Conservation (phyloP, 2,888 invertebrate genomes). For the Limulus polyphemus region DNA sequence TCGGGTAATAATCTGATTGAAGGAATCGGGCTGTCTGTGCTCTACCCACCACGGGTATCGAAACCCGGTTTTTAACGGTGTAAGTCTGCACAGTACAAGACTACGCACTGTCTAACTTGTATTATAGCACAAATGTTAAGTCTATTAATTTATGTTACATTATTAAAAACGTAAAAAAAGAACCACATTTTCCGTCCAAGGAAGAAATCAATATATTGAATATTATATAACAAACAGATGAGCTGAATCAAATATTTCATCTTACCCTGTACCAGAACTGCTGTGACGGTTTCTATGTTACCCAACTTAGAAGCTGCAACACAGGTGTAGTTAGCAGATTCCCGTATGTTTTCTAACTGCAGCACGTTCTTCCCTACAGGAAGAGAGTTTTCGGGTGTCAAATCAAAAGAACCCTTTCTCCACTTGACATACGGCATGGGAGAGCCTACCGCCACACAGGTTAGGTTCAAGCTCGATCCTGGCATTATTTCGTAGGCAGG, state of each 20-base stretch:
- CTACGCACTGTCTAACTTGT: too few relatives aligned
- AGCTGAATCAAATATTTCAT: not conserved
- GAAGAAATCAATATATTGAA: too few relatives aligned
- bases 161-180: too few relatives aligned
- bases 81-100: too few relatives aligned
- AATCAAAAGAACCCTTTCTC: conserved; percentile 44
- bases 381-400: conserved; percentile 58
- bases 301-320: conserved; percentile 89
- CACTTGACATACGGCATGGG: conserved; percentile 92
- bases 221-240: too few relatives aligned
- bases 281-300: conserved; percentile 70
- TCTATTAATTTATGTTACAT: too few relatives aligned
- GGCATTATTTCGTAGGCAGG: conserved; percentile 76
- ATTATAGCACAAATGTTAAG: too few relatives aligned
- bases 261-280: conserved; percentile 71
- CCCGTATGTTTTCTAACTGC: conserved; percentile 68
- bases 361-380: conserved; percentile 63
- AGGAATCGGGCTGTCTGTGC: too few relatives aligned
- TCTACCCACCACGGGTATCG: too few relatives aligned
- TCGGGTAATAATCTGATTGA: too few relatives aligned
- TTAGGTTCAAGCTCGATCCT: conserved; percentile 81
- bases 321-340: conserved; percentile 94
- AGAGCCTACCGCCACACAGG: conserved; percentile 92
- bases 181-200: too few relatives aligned
- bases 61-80: too few relatives aligned